A percentile compares a stretch with the other conserved stretches of the same genome.
These are phyloP conservation scores for Sesia bembeciformis DNA, from an alignment of 2,888 invertebrate species.

Conservation along the genomic window DNA sequence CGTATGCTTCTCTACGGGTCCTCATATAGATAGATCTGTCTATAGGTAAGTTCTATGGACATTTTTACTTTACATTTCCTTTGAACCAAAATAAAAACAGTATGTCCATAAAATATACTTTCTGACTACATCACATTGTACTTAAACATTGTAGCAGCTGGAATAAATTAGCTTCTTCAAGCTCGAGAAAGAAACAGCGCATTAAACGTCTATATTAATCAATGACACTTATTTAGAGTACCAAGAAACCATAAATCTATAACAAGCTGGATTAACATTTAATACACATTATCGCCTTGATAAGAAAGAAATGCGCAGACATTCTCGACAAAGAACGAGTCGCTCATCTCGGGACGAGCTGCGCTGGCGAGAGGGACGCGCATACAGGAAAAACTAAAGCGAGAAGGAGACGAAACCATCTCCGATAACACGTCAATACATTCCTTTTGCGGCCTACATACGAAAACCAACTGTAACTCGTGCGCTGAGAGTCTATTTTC, in stretches of 20 bases:
- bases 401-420: conserved; percentile 56
- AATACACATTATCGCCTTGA: conserved; percentile 25
- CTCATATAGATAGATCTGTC: too few species aligned
- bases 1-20: too few species aligned
- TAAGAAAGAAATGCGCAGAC: conserved; percentile 64
- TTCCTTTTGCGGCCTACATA: conserved; percentile 46
- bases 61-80: too few species aligned
- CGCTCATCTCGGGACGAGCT: conserved; percentile 57
- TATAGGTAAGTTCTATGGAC: too few species aligned
- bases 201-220: conserved; percentile 1
- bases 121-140: too few species aligned
- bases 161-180: too few species aligned
- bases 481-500: conserved; percentile 30
- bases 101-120: too few species aligned
- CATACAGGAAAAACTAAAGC: conserved; percentile 42
- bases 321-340: conserved; percentile 40
- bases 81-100: too few species aligned
- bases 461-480: conserved; percentile 28
- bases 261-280: conserved; percentile 20
- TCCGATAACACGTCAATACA: conserved; percentile 75
- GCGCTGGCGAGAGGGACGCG: conserved; percentile 60
- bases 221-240: conserved; percentile 17
- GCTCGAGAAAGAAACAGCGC: not conserved
- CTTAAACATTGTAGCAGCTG: too few species aligned
- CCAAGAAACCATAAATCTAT: conserved; percentile 33